Base-by-base conservation (phyloP, 2,113 vertebrate genomes). In the Sander lucioperca region DNA sequence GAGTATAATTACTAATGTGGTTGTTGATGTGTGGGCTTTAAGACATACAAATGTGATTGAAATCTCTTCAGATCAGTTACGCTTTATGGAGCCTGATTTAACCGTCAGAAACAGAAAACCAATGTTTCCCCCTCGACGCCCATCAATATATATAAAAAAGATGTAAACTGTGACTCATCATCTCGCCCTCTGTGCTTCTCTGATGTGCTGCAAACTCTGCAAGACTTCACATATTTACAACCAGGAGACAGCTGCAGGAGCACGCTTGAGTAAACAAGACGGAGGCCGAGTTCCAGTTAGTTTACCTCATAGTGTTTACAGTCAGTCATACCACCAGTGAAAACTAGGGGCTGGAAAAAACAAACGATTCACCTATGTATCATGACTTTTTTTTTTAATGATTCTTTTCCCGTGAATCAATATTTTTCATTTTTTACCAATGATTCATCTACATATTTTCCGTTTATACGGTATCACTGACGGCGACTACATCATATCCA, bases 181-280 rank as follows among this genome's bases (percentile, higher is more conserved):
- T 30, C 27, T 61, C 16, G 0, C 36, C 27, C 39, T 57, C 18
- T 15, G 1, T 16, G 33, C 21, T 19, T 33, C 68, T 3, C 10
- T 50, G 1, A 23, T 21, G n/a, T 9, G 16, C 45, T 87, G 77
- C 67, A 77, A 50, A 61, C 59, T 61, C 64, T 83, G 76, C 80
- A 68, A 43, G 11, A 27, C 63, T 68, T 53, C 18, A 23, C 51
- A 36, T 77, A 65, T 85, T 80, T 77, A 39, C 54, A 58, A n/a
- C 3, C 45, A 54, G 19, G 47, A 80, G 43, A 0, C 65, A 43
- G 70, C 77, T 71, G 80, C 84, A 74, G 63, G 50, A 39, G 63
- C 51, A 25, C 25, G 19, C 11, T 2, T 14, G 19, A 57, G 51
- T 80, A 65, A 86, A 83, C 71, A 68, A 6, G 53, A 13, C 4